Conservation (phyloP, 1,140 invertebrate genomes). For the Rhagoletis pomonella region DNA sequence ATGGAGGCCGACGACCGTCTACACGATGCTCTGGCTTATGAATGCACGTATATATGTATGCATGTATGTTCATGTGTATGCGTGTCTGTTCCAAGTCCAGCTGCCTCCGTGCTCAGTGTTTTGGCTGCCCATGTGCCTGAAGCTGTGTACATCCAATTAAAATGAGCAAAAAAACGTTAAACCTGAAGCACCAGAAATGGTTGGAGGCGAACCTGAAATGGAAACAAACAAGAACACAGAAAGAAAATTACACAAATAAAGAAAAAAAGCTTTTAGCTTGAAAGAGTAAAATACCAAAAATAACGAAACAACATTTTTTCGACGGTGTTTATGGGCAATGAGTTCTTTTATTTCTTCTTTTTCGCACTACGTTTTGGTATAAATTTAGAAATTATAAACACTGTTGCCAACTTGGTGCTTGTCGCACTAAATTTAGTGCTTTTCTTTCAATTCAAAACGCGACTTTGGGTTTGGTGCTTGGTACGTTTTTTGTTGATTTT, state of each 20-base stretch:
- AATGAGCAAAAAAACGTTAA: neutral
- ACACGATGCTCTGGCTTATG: neutral
- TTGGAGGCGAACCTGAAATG: conserved; percentile 28
- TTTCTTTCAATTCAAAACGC: too few relatives aligned
- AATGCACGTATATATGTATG: neutral
- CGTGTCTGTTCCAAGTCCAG: neutral
- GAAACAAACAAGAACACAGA: conserved; percentile 4
- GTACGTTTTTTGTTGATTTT: neutral
- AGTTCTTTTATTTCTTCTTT: neutral
- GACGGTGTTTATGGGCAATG: neutral
- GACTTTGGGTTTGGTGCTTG: too few relatives aligned
- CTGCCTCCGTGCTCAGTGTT: neutral
- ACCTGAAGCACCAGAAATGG: conserved; percentile 1
- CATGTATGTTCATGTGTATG: neutral
- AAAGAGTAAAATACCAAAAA: conserved; percentile 9
- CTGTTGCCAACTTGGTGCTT: neutral
- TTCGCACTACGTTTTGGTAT: neutral
- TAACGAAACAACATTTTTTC: conserved; percentile 1
- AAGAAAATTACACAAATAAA: neutral
- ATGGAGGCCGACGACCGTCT: neutral
- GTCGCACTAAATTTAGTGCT: too few relatives aligned
- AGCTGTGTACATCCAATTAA: conserved; percentile 6
- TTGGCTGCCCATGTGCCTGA: neutral
- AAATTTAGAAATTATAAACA: neutral
- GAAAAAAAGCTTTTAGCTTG: neutral